Evolutionary conservation across 2,113 vertebrate species (phyloP), one percentile per base, ranked within the genome.

Genomic region (Fukomys damarensis): DNA sequence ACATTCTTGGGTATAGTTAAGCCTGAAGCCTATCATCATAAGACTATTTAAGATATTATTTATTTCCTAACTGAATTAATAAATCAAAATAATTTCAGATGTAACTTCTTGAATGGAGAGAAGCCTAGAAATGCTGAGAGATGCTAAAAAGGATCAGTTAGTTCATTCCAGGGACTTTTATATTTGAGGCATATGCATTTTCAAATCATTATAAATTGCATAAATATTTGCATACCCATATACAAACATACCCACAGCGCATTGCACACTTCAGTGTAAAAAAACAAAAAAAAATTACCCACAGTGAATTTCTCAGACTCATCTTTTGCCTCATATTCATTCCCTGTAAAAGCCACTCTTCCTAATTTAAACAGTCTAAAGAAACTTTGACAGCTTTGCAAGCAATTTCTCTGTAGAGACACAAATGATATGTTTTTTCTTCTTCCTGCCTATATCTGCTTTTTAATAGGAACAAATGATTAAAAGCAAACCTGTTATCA

Each of bases 301-400:
- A 52, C n/a, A 35, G 43, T 91, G 86, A 93, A 52, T 92, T 97
- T 96, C 38, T 74, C 13, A 90, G 17, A 17, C 35, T 94, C n/a
- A 56, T 93, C 19, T 86, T 41, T 89, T 90, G 38, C 32, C 24
- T 95, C 46, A 35, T 76, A 82, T 97, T 94, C 86, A 94, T 90
- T 96, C 85, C 20, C 35, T 83, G 19, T 66, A 85, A 92, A 96
- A 92, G 52, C 84, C 68, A 85, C 41, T 86, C 41, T 89, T 38
- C 43, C 43, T 82, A 32, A 95, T 96, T 92, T 96, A 96, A 96
- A 93, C 65, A 54, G 43, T 68, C 89, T 93, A 91, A 91, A 93
- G 94, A 94, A 94, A 95, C 28, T 66, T 87, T 93, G 96, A 98
- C 89, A 98, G 92, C 68, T 92, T 95, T 93, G 74, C 87, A 95